Evolutionary conservation across 1,140 invertebrate genomes (phyloP).

Genomic region (Acyrthosiphon pisum): DNA sequence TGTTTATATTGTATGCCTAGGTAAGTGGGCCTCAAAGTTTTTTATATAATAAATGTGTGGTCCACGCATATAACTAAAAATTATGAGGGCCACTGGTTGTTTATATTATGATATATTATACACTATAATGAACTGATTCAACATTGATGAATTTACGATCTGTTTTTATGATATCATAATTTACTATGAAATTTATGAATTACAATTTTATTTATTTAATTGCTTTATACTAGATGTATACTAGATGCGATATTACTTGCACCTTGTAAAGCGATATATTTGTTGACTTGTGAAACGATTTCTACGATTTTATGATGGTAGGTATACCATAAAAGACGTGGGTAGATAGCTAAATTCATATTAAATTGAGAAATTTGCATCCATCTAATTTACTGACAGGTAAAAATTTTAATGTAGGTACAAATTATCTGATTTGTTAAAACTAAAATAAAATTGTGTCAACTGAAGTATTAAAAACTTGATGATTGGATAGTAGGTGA

Average conservation of each 20-base stretch:
- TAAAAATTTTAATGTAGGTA: background rate
- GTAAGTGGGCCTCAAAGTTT: no score
- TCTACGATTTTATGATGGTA: background rate
- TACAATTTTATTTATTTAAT: background rate
- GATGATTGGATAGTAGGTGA: background rate
- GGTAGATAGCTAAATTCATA: background rate
- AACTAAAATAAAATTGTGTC: background rate
- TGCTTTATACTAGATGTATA: background rate
- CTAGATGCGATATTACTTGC: background rate
- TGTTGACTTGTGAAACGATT: background rate
- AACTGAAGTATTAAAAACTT: background rate
- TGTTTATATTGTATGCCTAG: no score
- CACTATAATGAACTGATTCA: background rate
- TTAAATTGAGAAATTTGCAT: background rate
- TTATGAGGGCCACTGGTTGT: no score
- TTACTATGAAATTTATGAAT: background rate
- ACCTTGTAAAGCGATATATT: background rate
- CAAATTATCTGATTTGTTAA: background rate
- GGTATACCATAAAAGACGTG: background rate
- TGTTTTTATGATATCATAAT: background rate
- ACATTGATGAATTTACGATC: background rate
- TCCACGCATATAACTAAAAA: no score
- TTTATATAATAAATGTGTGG: no score
- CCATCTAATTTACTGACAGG: background rate
- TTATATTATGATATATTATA: background rate